These are phyloP conservation scores for Atta texana DNA, from an alignment of 1,140 invertebrate species.

Conservation along the genomic window DNA sequence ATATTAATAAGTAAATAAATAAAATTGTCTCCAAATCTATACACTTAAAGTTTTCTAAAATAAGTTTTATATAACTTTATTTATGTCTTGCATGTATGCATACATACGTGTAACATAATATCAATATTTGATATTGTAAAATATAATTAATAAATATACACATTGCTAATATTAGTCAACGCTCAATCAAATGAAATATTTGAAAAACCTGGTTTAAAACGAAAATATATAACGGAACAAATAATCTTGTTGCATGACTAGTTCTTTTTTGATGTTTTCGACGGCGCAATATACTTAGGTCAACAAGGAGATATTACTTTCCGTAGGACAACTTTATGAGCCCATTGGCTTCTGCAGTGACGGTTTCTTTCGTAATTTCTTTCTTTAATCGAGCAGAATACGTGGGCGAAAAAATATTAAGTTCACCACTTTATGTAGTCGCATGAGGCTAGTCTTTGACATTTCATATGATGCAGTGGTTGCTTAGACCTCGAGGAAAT, in stretches of 20 bases:
- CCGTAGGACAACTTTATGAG: background rate
- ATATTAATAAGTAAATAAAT: background rate
- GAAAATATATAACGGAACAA: background rate
- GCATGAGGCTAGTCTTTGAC: slow-evolving; percentile 46
- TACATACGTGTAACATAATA: background rate
- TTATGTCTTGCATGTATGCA: background rate
- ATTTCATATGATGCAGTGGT: slow-evolving; percentile 53
- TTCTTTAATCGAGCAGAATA: background rate
- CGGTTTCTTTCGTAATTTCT: slow-evolving; percentile 9
- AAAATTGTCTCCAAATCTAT: background rate
- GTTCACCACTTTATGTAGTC: slow-evolving; percentile 7
- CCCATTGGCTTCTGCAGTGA: background rate
- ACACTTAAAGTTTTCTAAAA: background rate
- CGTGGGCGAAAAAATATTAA: slow-evolving; percentile 57
- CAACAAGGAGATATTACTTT: slow-evolving; percentile 1
- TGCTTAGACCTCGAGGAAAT: slow-evolving; percentile 31
- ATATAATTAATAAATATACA: background rate
- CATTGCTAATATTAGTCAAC: too few relatives aligned
- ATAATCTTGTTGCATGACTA: background rate
- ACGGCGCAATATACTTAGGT: background rate
- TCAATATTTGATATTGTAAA: background rate
- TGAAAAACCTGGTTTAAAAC: background rate
- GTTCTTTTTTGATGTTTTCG: background rate
- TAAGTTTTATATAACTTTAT: background rate
- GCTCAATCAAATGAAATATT: background rate